Evolutionary conservation across 1,140 invertebrate genomes (phyloP).

Genomic region (Choristoneura fumiferana): DNA sequence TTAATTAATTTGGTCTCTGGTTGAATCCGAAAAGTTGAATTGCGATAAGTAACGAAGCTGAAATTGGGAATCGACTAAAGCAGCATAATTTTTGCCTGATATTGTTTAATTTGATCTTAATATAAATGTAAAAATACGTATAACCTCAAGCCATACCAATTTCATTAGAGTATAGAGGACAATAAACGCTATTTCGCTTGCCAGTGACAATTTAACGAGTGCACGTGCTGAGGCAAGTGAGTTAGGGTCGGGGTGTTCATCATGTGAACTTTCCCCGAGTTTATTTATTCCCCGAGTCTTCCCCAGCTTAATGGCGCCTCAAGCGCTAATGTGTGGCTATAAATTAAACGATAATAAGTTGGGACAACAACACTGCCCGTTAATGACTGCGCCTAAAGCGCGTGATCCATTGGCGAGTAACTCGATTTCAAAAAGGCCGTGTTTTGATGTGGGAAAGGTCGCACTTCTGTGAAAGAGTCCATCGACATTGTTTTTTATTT

Average conservation of each 20-base stretch:
- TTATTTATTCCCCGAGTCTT: constrained; percentile 49
- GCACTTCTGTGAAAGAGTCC: too few relatives aligned
- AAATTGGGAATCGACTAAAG: too few relatives aligned
- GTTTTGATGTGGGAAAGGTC: background rate
- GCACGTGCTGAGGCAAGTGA: constrained; percentile 50
- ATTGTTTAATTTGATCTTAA: too few relatives aligned
- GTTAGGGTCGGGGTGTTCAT: constrained; percentile 49
- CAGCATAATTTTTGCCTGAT: too few relatives aligned
- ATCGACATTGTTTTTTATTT: too few relatives aligned
- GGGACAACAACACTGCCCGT: constrained; percentile 62
- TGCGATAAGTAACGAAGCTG: too few relatives aligned
- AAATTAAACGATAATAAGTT: constrained; percentile 76
- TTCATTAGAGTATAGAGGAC: constrained; percentile 44
- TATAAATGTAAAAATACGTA: too few relatives aligned
- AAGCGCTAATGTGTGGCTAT: constrained; percentile 70
- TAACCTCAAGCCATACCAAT: background rate
- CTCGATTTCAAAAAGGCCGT: constrained; percentile 9
- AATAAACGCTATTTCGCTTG: constrained; percentile 56
- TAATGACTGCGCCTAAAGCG: constrained; percentile 51
- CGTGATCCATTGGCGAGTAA: constrained; percentile 16
- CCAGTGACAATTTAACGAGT: constrained; percentile 55
- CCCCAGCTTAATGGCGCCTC: constrained; percentile 57
- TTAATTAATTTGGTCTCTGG: too few relatives aligned
- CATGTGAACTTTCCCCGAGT: constrained; percentile 38
- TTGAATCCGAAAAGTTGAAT: too few relatives aligned